Conservation (phyloP, 2,797 vertebrate genomes). For the Galagoides demidoff region DNA sequence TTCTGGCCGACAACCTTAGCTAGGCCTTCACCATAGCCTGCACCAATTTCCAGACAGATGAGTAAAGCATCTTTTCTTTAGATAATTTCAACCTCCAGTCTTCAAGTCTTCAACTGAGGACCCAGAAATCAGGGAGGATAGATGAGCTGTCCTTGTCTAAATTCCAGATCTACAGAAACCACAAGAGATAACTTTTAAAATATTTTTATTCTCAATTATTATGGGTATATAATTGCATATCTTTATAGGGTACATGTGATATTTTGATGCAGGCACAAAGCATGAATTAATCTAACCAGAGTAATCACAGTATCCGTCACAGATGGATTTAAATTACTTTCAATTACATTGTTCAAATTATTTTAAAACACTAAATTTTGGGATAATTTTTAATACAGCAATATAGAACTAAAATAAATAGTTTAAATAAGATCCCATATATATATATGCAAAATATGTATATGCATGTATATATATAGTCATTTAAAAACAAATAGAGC, state of each 20-base stretch:
- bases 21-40: not conserved
- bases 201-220: not conserved
- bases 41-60: not conserved
- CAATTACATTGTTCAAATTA: not conserved
- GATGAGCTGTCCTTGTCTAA: not conserved
- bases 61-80: not conserved
- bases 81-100: not conserved
- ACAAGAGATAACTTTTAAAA: not conserved
- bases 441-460: too few relatives aligned
- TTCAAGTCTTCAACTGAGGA: slow-evolving; percentile 9
- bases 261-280: not conserved
- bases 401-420: not conserved
- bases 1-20: not conserved
- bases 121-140: not conserved
- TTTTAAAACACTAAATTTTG: not conserved
- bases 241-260: not conserved
- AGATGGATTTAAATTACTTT: not conserved
- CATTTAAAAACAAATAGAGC: not conserved
- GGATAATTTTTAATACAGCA: not conserved
- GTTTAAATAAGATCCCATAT: not conserved
- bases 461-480: not conserved
- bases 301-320: not conserved
- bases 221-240: not conserved
- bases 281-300: not conserved
- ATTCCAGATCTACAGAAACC: slow-evolving; percentile 2